Evolutionary conservation across 92 coral and sea anemone genomes (phyloP).

Genomic region (Meandrina meandrites): DNA sequence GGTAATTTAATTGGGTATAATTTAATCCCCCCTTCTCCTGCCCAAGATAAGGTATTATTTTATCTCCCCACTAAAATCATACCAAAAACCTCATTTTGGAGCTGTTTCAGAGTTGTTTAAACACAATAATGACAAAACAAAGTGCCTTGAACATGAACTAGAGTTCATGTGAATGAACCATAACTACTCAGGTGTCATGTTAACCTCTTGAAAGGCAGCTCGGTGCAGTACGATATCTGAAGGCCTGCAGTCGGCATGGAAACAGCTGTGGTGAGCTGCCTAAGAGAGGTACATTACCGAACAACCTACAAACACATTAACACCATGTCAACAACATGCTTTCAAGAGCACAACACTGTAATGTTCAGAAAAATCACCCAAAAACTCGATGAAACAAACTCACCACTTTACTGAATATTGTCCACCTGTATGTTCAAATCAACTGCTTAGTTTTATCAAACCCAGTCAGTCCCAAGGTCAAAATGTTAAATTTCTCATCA

Average conservation of each 20-base stretch:
- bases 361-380: constrained; percentile 8
- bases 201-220: constrained; percentile 52
- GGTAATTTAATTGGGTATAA: too few species aligned
- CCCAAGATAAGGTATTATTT: too few species aligned
- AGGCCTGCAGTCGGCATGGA: constrained; percentile 41
- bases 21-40: too few species aligned
- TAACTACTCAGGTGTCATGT: constrained; percentile 37
- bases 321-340: constrained; percentile 35
- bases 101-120: background rate
- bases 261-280: constrained; percentile 49
- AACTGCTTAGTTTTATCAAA: background rate
- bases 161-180: constrained; percentile 16
- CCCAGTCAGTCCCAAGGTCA: background rate
- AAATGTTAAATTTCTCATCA: background rate
- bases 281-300: constrained; percentile 47
- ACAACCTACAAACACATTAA: constrained; percentile 56
- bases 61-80: background rate
- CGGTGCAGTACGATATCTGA: constrained; percentile 30
- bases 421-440: constrained; percentile 11
- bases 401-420: constrained; percentile 21
- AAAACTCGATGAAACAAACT: constrained; percentile 22
- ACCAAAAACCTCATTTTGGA: background rate
- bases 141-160: background rate
- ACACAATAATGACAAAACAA: background rate
- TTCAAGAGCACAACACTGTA: constrained; percentile 2